Percentiles rank a stretch among this genome's conserved stretches.
phyloP scores from a whole-genome alignment of 2,888 invertebrate species.

The Pherbina coryleti region DNA sequence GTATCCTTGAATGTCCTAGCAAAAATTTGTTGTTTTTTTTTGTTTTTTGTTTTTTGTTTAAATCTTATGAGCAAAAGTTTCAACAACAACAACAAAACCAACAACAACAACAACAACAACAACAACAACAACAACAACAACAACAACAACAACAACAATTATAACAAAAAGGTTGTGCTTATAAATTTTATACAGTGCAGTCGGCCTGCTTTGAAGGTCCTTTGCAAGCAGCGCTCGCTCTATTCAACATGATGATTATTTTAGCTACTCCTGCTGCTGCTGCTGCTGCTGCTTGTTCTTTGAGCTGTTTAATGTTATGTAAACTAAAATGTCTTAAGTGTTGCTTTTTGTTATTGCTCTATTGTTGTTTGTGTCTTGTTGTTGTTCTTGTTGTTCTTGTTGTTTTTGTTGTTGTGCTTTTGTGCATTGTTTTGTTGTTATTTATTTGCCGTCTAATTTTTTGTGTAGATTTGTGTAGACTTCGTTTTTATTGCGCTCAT shows the following conservation, averaged over 20 bases:
- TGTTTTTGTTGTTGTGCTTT: neutral
- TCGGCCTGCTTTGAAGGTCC: neutral
- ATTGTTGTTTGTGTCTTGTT: neutral
- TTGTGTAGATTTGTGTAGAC: slow-evolving; percentile 16
- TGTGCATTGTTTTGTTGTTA: neutral
- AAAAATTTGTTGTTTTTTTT: too few species aligned
- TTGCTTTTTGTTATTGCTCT: slow-evolving; percentile 16
- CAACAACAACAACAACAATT: neutral
- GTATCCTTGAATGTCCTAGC: neutral
- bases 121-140: too few species aligned
- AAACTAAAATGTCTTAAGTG: slow-evolving; percentile 53
- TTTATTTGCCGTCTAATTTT: slow-evolving; percentile 10
- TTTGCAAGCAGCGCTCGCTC: neutral
- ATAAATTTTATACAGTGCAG: neutral
- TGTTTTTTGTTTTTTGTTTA: neutral
- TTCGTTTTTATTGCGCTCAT: slow-evolving; percentile 28
- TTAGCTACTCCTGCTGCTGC: neutral
- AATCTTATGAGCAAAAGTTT: neutral
- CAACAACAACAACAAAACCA: too few species aligned
- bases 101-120: too few species aligned
- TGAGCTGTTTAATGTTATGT: slow-evolving; percentile 65
- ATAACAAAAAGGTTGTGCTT: neutral
- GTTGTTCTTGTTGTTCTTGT: neutral
- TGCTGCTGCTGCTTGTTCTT: slow-evolving; percentile 29
- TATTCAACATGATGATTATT: neutral